Evolutionary conservation across 2,888 invertebrate genomes (phyloP).

Genomic region (Ophioninae sp.): DNA sequence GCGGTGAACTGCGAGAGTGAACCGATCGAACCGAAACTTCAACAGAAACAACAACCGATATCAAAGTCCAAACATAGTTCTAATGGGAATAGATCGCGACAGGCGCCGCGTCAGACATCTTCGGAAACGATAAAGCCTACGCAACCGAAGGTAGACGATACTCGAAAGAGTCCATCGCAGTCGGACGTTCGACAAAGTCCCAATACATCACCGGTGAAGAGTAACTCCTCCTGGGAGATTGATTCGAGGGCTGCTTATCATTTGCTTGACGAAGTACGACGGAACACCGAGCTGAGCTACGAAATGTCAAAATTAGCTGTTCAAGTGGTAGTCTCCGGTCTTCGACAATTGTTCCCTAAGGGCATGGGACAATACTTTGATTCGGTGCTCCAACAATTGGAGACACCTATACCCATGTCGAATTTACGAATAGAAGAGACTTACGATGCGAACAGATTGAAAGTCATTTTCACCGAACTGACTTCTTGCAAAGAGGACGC

Average conservation of each 20-base stretch:
- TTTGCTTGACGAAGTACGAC: conserved; percentile 90
- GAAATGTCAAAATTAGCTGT: conserved; percentile 93
- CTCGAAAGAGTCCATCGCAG: conserved; percentile 72
- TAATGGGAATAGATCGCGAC: conserved; percentile 66
- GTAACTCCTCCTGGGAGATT: conserved; percentile 73
- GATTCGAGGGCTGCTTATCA: conserved; percentile 85
- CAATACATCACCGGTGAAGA: conserved; percentile 74
- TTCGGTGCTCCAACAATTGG: conserved; percentile 83
- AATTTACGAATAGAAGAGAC: conserved; percentile 90
- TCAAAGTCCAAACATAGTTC: conserved; percentile 58
- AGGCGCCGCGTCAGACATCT: conserved; percentile 71
- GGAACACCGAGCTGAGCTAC: conserved; percentile 92
- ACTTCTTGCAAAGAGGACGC: conserved; percentile 96
- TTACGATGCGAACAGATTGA: conserved; percentile 91
- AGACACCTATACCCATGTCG: conserved; percentile 84
- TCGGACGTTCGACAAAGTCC: conserved; percentile 69
- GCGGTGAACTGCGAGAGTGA: conserved; percentile 58
- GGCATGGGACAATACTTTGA: conserved; percentile 84
- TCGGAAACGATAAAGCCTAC: conserved; percentile 69
- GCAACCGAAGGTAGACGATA: conserved; percentile 61
- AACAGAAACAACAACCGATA: conserved; percentile 49
- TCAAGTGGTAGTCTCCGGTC: conserved; percentile 87
- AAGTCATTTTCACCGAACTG: conserved; percentile 91
- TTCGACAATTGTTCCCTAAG: conserved; percentile 84
- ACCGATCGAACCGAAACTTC: conserved; percentile 33